phyloP scores from a whole-genome alignment of 2,888 invertebrate genomes.

The Geophilus truncorum region DNA sequence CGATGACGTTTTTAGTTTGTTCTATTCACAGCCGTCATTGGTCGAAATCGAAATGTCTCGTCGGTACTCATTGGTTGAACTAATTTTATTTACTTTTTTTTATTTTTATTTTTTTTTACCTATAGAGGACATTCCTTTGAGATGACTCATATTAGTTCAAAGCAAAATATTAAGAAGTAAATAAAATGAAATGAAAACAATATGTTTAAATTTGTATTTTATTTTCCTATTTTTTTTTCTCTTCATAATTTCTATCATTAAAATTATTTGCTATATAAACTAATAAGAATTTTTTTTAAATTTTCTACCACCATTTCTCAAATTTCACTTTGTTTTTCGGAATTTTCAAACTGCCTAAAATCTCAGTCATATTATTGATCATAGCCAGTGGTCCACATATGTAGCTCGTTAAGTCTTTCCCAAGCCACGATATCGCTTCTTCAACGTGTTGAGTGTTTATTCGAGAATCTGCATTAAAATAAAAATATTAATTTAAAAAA shows the following conservation, averaged over 20 bases:
- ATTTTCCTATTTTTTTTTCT: too few relatives aligned
- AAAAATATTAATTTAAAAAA: too few relatives aligned
- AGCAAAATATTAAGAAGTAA: too few relatives aligned
- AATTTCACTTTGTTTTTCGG: neutral
- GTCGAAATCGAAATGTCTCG: too few relatives aligned
- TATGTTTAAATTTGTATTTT: too few relatives aligned
- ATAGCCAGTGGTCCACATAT: constrained; percentile 22
- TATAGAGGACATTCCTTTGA: neutral
- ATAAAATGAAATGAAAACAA: too few relatives aligned
- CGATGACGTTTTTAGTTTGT: too few relatives aligned
- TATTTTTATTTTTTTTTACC: neutral
- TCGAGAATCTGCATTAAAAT: neutral
- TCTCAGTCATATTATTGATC: constrained; percentile 9
- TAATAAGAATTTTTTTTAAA: too few relatives aligned
- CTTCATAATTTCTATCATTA: too few relatives aligned
- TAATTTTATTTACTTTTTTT: neutral
- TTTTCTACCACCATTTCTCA: constrained; percentile 19
- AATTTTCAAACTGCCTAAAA: neutral
- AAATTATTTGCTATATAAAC: too few relatives aligned
- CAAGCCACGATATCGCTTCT: neutral
- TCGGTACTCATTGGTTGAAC: neutral
- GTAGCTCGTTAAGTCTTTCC: neutral
- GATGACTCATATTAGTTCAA: too few relatives aligned
- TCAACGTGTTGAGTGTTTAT: neutral
- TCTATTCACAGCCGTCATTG: too few relatives aligned